Conservation (phyloP, 1,140 invertebrate species). For the Dermatophagoides farinae region DNA sequence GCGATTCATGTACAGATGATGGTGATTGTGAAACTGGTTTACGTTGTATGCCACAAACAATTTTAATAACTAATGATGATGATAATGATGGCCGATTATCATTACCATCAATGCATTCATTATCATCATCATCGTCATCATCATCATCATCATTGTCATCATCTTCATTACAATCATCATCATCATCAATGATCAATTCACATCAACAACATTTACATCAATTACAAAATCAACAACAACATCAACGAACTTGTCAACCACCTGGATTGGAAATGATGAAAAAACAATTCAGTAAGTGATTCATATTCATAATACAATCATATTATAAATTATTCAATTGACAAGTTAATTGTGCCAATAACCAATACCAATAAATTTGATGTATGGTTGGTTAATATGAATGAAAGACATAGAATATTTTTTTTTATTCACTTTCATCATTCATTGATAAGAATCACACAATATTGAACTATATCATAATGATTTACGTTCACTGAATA, state of each 20-base stretch:
- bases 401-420: too few relatives aligned
- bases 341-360: too few relatives aligned
- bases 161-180: slow-evolving; percentile 21
- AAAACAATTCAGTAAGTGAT: slow-evolving; percentile 47
- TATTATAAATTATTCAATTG: too few relatives aligned
- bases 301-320: background rate
- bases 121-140: slow-evolving; percentile 41
- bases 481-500: too few relatives aligned
- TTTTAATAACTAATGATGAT: too few relatives aligned
- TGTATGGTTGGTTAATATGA: too few relatives aligned
- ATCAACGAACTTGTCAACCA: slow-evolving; percentile 44
- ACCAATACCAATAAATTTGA: too few relatives aligned
- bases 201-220: background rate
- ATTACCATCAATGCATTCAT: background rate
- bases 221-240: background rate
- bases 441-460: too few relatives aligned
- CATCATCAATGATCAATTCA: background rate
- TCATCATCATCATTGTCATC: slow-evolving; percentile 40
- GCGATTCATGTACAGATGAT: slow-evolving; percentile 46
- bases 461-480: too few relatives aligned
- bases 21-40: slow-evolving; percentile 51
- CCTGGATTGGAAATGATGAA: slow-evolving; percentile 27
- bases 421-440: too few relatives aligned
- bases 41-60: slow-evolving; percentile 31
- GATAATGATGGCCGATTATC: too few relatives aligned